Base-by-base conservation (phyloP, 2,797 vertebrate species). In the Coccyzus lansbergi region DNA sequence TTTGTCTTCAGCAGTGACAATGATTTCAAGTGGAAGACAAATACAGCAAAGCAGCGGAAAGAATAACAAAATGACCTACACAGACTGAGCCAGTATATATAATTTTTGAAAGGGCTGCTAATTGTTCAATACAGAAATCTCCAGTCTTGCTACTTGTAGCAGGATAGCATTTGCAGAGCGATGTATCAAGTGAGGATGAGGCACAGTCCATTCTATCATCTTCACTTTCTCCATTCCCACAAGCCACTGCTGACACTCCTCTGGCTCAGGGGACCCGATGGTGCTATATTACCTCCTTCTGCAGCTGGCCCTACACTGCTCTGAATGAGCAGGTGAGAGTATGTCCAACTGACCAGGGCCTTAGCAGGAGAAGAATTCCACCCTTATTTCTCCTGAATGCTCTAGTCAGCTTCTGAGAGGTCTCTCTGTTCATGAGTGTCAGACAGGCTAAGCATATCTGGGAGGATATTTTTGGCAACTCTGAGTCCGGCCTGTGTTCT, bases 1-100 rank as follows among this genome's bases (percentile, higher is more conserved):
- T 94, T 96, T 97, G 86, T 95, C 96, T 97, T 95, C 87, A 72
- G 64, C 49, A 20, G 29, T 58, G 40, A 83, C 93, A 95, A 56
- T 55, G n/a, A 34, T 75, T 60, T 58, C 72, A 87, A 93, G 62
- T 80, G 67, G 81, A 88, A 91, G 79, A 95, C 81, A 90, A 93
- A 95, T 36, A 87, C 70, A 87, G 56, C 67, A 52, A 84, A 87
- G 36, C 52, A 94, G 93, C 86, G 90, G 92, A 96, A 91, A 65
- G 60, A 86, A 85, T 84, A 95, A 82, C 44, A 90, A 65, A 94
- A 82, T 67, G 63, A 58, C 64, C 77, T 78, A 63, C 34, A 67
- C 86, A 90, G 59, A 70, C 38, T 18, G 3, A 90, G 86, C 20
- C 55, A 63, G 53, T 71, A 77, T 40, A 78, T 36, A 53, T 19